phyloP scores from a whole-genome alignment of 1,140 invertebrate species.

The Aporrectodea caliginosa region DNA sequence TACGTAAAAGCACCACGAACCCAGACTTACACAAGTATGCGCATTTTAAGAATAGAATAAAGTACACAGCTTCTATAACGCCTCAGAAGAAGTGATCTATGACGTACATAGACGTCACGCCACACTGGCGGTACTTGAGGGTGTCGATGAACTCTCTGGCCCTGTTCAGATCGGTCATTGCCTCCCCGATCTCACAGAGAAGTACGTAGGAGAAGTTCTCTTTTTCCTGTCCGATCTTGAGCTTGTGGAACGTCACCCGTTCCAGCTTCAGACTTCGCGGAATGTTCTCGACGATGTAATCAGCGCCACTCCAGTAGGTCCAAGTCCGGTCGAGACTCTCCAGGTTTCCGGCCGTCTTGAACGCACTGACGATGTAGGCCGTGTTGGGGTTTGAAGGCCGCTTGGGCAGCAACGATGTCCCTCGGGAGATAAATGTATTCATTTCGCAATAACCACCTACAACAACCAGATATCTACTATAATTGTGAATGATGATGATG shows the following conservation, averaged over 20 bases:
- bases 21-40: no score
- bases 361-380: conserved; percentile 40
- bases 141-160: conserved; percentile 40
- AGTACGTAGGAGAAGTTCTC: conserved; percentile 35
- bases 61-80: no score
- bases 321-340: conserved; percentile 39
- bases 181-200: conserved; percentile 43
- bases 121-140: conserved; percentile 39
- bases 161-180: conserved; percentile 36
- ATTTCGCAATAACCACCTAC: conserved; percentile 15
- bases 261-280: conserved; percentile 39
- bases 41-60: no score
- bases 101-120: conserved; percentile 40
- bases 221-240: not conserved
- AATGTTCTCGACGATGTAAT: conserved; percentile 43
- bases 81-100: conserved; percentile 42
- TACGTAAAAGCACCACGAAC: no score
- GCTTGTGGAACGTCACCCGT: conserved; percentile 41
- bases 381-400: conserved; percentile 42
- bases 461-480: no score
- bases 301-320: conserved; percentile 44
- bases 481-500: not conserved
- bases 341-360: conserved; percentile 39
- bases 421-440: conserved; percentile 10
- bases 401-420: conserved; percentile 34